Evolutionary conservation across 2,888 invertebrate species (phyloP), one percentile per base, ranked within the genome.

Genomic region (Mycalesis mineus): DNA sequence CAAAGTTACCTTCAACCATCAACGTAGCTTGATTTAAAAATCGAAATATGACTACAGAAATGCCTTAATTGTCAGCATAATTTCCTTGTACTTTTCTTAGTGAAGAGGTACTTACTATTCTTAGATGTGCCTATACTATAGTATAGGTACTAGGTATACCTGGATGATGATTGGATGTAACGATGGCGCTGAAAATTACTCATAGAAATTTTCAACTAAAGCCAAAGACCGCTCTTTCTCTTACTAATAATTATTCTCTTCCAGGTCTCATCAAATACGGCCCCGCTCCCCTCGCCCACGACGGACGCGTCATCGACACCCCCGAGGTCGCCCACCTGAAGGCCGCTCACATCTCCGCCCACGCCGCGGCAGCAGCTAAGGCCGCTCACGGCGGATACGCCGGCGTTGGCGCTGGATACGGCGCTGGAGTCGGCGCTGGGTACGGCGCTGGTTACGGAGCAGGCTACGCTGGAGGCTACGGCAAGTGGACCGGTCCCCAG

Each of bases 241-340:
- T n/a, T n/a, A n/a, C n/a, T n/a, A n/a, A n/a, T n/a, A n/a, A n/a
- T n/a, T n/a, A n/a, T n/a, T n/a, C n/a, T n/a, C 58, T 48, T 52
- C 13, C 73, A 89, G 88, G 89, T 80, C 87, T 89, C 44, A 62
- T 73, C 70, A 89, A 89, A 76, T 89, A 89, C 81, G 89, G 89
- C 41, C 89, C 89, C 72, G 89, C 89, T 63, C 89, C 89, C 13
- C 81, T 89, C 31, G 89, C 89, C 28, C 89, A 89, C 62, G 89
- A 89, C 71, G 89, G 89, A 39, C 88, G 88, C 64, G 90, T 89
- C 57, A 66, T 89, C 2, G 91, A 90, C 80, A 91, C 91, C 28
- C 88, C 91, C 61, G 91, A 91, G 80, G 90, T 91, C 0, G 91
- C 92, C 15, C 91, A 91, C 69, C 90, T 91, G 60, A 92, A 91